Conservation (phyloP, 2,113 vertebrate species). For the Grammomys surdaster region DNA sequence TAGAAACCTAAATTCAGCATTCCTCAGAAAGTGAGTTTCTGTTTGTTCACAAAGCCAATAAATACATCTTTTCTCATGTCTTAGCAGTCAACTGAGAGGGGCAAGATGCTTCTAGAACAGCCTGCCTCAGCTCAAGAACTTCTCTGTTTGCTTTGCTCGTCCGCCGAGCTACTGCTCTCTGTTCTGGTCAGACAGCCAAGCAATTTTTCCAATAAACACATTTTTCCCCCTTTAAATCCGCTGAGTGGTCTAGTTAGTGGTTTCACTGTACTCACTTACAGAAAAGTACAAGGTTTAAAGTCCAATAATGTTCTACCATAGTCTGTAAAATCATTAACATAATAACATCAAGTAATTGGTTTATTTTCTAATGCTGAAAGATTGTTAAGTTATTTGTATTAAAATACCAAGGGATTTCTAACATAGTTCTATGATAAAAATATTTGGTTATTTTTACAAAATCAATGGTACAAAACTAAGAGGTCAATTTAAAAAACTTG, state of each 20-base stretch:
- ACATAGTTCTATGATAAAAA: neutral
- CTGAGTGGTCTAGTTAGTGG: neutral
- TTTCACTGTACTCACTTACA: neutral
- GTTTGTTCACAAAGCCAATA: neutral
- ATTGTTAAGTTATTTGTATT: slow-evolving; percentile 30
- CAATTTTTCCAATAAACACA: neutral
- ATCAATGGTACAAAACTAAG: neutral
- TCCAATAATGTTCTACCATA: slow-evolving; percentile 32
- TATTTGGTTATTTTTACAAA: slow-evolving; percentile 9
- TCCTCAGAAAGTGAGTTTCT: neutral
- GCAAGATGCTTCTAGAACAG: neutral
- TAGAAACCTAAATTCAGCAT: neutral
- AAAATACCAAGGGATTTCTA: neutral
- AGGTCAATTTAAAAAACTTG: slow-evolving; percentile 44
- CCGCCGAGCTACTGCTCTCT: neutral
- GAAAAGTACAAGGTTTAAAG: neutral
- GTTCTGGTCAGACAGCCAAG: neutral
- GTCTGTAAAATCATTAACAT: neutral
- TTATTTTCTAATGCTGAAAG: neutral
- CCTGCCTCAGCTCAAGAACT: too few species aligned
- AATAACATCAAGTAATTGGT: neutral
- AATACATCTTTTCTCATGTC: neutral
- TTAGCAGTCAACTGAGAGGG: neutral
- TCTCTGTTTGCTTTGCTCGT: too few species aligned
- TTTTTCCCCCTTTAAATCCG: neutral